phyloP scores from a whole-genome alignment of 2,888 invertebrate genomes.

The Eristalis intricaria region DNA sequence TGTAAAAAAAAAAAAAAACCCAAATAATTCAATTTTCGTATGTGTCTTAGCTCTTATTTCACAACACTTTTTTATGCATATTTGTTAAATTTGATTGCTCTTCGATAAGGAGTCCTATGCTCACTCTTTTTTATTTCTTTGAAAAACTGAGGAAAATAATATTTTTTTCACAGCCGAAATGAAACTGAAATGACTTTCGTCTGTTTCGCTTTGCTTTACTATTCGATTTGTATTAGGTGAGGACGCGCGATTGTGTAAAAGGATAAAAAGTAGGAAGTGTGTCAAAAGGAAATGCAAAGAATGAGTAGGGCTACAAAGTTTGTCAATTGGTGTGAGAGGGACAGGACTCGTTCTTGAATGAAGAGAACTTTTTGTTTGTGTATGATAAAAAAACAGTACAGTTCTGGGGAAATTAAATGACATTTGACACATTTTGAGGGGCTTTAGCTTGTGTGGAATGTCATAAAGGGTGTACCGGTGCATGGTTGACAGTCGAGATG shows the following conservation, averaged over 20 bases:
- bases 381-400: not conserved
- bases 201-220: slow-evolving; percentile 42
- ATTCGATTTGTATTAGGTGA: slow-evolving; percentile 3
- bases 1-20: not conserved
- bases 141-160: slow-evolving; percentile 23
- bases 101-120: not conserved
- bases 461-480: not conserved
- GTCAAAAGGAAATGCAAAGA: slow-evolving; percentile 41
- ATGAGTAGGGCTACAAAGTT: not conserved
- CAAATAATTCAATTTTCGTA: slow-evolving; percentile 1
- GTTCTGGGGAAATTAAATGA: not conserved
- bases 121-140: slow-evolving; percentile 13
- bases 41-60: slow-evolving; percentile 20
- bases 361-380: not conserved
- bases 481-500: not conserved
- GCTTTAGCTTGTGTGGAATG: not conserved
- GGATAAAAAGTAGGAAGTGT: slow-evolving; percentile 24
- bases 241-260: slow-evolving; percentile 50
- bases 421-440: slow-evolving; percentile 19
- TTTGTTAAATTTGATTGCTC: not conserved
- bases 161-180: slow-evolving; percentile 63
- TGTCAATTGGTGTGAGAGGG: not conserved
- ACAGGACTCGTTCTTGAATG: slow-evolving; percentile 4
- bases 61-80: slow-evolving; percentile 32
- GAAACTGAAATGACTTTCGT: slow-evolving; percentile 60